Percentiles rank a stretch among this genome's conserved stretches.
These are phyloP conservation scores for Danio tinwini DNA, from an alignment of 2,797 vertebrate genomes.

Conservation along the genomic window DNA sequence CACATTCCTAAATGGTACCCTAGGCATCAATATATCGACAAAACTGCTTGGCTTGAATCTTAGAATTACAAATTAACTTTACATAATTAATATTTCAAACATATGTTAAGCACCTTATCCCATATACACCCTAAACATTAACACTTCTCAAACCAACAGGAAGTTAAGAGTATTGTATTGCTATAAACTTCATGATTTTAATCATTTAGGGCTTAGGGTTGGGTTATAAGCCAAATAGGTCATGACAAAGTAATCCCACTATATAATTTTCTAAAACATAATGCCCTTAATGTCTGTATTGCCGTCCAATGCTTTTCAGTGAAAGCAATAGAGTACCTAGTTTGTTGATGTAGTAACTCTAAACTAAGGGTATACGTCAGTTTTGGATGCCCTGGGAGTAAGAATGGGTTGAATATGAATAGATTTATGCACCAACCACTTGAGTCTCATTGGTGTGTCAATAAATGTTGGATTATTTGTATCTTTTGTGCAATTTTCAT, in stretches of 20 bases:
- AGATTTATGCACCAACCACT: not conserved
- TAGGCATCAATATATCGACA: not conserved
- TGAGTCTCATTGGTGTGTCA: not conserved
- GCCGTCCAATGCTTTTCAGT: not conserved
- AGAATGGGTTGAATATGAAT: not conserved
- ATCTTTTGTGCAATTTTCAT: not conserved
- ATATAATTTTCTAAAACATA: no score
- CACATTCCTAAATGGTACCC: no score
- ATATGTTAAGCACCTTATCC: no score
- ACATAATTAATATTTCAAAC: no score
- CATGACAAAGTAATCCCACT: no score
- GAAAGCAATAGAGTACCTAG: not conserved
- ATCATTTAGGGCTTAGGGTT: no score
- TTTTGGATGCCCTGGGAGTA: not conserved
- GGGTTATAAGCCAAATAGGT: no score
- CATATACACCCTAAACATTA: no score
- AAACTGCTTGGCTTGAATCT: not conserved
- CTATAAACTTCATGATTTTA: no score
- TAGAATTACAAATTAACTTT: no score
- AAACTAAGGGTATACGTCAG: not conserved
- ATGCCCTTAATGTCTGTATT: not conserved
- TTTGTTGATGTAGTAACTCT: not conserved
- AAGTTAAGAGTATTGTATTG: no score
- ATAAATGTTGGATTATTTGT: not conserved
- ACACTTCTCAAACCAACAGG: no score